These are phyloP conservation scores for Aleiodes alternator DNA, from an alignment of 2,888 invertebrate species.

Conservation along the genomic window DNA sequence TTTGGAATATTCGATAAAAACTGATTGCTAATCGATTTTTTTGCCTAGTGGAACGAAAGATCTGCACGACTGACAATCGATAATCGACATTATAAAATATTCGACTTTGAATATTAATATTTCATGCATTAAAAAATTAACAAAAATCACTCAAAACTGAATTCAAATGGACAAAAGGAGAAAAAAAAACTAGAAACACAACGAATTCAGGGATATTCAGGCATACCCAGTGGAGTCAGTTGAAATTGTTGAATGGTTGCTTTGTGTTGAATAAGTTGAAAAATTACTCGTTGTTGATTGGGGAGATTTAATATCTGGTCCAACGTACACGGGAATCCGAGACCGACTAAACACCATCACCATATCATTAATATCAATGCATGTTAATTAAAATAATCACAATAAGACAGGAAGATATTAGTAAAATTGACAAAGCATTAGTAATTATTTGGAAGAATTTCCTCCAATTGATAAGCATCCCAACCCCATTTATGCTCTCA, in stretches of 20 bases:
- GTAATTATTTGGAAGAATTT: constrained; percentile 8
- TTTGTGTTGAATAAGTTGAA: constrained; percentile 73
- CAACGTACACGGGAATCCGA: constrained; percentile 85
- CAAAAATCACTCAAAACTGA: constrained; percentile 39
- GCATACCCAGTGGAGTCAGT: constrained; percentile 74
- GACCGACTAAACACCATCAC: constrained; percentile 81
- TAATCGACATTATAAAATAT: background rate
- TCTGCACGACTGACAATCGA: background rate
- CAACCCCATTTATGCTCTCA: background rate
- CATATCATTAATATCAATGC: constrained; percentile 61
- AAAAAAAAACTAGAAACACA: constrained; percentile 49
- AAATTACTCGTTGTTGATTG: constrained; percentile 76
- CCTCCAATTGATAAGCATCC: constrained; percentile 32
- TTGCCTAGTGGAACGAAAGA: background rate
- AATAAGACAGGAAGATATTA: background rate
- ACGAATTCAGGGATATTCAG: constrained; percentile 55
- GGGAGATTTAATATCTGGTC: constrained; percentile 79
- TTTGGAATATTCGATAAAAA: too few relatives aligned
- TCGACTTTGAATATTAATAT: background rate
- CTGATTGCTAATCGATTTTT: too few relatives aligned
- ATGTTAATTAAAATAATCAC: constrained; percentile 8
- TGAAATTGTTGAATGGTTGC: constrained; percentile 74
- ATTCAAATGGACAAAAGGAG: constrained; percentile 40
- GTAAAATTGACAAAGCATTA: constrained; percentile 11
- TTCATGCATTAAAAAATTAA: constrained; percentile 36